Evolutionary conservation across 1,140 invertebrate genomes (phyloP), one percentile per base, ranked within the genome.

Genomic region (Trachelipus rathkii): DNA sequence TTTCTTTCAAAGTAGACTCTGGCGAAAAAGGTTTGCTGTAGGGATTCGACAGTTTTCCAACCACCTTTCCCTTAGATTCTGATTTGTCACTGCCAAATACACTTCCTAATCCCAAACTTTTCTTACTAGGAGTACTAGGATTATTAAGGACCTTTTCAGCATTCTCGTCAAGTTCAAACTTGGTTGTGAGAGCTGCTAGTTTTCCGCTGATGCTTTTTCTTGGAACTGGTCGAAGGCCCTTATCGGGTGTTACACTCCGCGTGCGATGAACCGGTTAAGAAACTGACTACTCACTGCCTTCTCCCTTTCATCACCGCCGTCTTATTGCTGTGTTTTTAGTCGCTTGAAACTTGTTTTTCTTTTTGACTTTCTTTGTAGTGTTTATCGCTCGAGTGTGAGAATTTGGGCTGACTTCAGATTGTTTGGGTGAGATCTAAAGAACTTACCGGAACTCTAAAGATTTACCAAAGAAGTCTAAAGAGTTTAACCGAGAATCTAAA

Each of bases 151-250:
- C n/a, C 19, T 60, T 60, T 11, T 23, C 53, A 10, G 72, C 11
- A 24, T 45, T 68, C 24, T 80, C 77, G 24, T 46, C 75, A 0
- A 71, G 33, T 74, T 81, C 79, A 72, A 81, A 81, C 45, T 72
- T 74, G 67, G 72, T 78, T 33, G 77, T 74, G n/a, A 81, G 44
- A 72, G 69, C 44, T 13, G 72, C 77, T 44, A 78, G n/a, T 60
- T 78, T 78, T 21, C 73, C 77, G 67, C 73, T 75, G 13, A 15
- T 74, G 11, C 68, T 78, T 15, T 73, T 72, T 60, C 73, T 78
- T 13, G 33, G n/a, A 23, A 71, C 71, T 4, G 70, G 66, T n/a
- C 23, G 75, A 44, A 68, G 77, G 0, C 74, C 75, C 13, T 24
- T 13, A 33, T 78, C 77, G 13, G 74, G 74, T 13, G 77, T 75